Evolutionary conservation across 2,888 invertebrate genomes (phyloP).

Genomic region (Strigamia crassipes): DNA sequence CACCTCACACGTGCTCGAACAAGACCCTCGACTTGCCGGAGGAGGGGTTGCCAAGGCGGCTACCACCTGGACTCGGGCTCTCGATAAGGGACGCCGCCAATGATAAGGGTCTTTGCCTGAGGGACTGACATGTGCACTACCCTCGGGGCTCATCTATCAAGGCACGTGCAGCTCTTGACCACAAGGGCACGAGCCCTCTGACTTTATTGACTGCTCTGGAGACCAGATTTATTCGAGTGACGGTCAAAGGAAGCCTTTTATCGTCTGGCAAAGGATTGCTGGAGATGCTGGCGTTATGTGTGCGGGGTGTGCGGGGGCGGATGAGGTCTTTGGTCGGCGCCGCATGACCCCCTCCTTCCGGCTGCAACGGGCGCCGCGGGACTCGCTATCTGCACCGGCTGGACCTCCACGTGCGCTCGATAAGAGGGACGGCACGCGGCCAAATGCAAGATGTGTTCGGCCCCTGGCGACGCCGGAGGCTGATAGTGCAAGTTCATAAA

Average conservation of each 20-base stretch:
- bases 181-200: conserved; percentile 40
- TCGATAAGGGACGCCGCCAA: conserved; percentile 5
- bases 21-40: not conserved
- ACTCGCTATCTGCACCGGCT: conserved; percentile 38
- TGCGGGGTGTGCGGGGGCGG: conserved; percentile 4
- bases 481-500: conserved; percentile 33
- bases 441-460: conserved; percentile 37
- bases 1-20: conserved; percentile 15
- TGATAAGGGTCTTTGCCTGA: conserved; percentile 33
- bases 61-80: not conserved
- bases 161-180: conserved; percentile 40
- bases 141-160: conserved; percentile 40
- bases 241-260: conserved; percentile 42
- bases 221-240: conserved; percentile 40
- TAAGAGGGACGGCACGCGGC: conserved; percentile 42
- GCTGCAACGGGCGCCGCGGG: conserved; percentile 38
- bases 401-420: conserved; percentile 35
- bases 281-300: conserved; percentile 17
- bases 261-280: conserved; percentile 36
- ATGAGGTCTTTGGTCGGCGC: conserved; percentile 40
- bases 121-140: conserved; percentile 38
- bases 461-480: conserved; percentile 31
- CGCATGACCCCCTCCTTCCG: conserved; percentile 42
- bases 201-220: conserved; percentile 35
- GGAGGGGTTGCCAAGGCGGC: conserved; percentile 15